phyloP scores from a whole-genome alignment of 2,113 vertebrate genomes.

The Rutilus rutilus region DNA sequence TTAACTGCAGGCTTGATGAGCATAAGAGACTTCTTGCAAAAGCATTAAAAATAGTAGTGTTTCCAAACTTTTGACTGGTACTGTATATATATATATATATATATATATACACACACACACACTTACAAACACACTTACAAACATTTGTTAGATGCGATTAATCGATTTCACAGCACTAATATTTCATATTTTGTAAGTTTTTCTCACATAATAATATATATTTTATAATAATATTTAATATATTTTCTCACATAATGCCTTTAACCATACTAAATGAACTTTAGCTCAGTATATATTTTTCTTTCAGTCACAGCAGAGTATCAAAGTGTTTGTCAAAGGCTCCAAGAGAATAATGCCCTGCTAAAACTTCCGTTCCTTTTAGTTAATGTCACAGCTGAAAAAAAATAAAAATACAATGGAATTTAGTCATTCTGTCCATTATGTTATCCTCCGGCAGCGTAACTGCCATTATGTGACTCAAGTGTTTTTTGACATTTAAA shows the following conservation, averaged over 20 bases:
- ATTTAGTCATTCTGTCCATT: not conserved
- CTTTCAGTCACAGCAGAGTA: not conserved
- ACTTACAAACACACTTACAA: no score
- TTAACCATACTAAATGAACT: not conserved
- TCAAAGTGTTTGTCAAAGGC: not conserved
- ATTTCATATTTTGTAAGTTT: not conserved
- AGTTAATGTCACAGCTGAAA: not conserved
- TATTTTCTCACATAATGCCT: not conserved
- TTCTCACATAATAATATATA: not conserved
- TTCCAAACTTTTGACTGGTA: no score
- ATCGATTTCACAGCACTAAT: not conserved
- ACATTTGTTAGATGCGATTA: no score
- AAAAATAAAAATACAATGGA: not conserved
- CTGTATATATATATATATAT: no score
- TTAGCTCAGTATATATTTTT: not conserved
- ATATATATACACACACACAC: no score
- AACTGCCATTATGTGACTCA: constrained; percentile 5
- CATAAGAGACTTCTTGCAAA: no score
- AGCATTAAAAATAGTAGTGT: no score
- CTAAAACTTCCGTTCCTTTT: not conserved
- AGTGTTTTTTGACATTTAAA: constrained; percentile 45
- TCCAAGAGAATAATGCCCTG: not conserved
- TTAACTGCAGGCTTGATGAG: no score
- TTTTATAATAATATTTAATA: no score
- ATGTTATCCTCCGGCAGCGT: not conserved